Conservation (phyloP, 2,888 invertebrate species). For the Thymelicus sylvestris region DNA sequence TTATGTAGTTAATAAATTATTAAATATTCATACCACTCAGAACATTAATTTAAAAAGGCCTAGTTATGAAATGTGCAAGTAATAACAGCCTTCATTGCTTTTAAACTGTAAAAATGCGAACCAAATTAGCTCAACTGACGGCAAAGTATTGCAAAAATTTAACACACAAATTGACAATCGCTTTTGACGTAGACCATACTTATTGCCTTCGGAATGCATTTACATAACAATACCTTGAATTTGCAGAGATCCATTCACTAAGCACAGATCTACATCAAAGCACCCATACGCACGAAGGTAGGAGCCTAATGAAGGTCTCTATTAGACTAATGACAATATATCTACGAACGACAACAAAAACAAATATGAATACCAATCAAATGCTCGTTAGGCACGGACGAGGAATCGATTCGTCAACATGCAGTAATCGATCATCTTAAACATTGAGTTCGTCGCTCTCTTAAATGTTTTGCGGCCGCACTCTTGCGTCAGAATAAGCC, state of each 20-base stretch:
- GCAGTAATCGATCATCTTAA: conserved; percentile 64
- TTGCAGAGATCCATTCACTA: conserved; percentile 32
- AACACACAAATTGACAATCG: not conserved
- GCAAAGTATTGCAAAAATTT: too few species aligned
- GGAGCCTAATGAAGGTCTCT: conserved; percentile 33
- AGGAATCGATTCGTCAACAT: conserved; percentile 60
- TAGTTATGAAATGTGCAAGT: too few species aligned
- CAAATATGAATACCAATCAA: conserved; percentile 51
- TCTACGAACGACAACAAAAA: conserved; percentile 38
- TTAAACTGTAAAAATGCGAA: too few species aligned
- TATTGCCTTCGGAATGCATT: conserved; percentile 28
- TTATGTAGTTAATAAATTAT: not conserved
- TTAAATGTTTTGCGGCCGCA: conserved; percentile 68
- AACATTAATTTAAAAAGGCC: too few species aligned
- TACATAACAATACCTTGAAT: conserved; percentile 37
- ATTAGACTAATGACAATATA: conserved; percentile 35
- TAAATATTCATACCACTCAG: not conserved
- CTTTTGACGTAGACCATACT: conserved; percentile 20
- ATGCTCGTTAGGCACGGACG: conserved; percentile 53
- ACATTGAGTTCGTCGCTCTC: conserved; percentile 63
- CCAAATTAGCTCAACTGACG: too few species aligned
- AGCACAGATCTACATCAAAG: conserved; percentile 32
- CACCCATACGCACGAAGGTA: conserved; percentile 21
- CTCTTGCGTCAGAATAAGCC: conserved; percentile 44
- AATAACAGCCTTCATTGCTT: too few species aligned